Base-by-base conservation (phyloP, 2,888 invertebrate genomes). In the Vesta saturnalis region DNA sequence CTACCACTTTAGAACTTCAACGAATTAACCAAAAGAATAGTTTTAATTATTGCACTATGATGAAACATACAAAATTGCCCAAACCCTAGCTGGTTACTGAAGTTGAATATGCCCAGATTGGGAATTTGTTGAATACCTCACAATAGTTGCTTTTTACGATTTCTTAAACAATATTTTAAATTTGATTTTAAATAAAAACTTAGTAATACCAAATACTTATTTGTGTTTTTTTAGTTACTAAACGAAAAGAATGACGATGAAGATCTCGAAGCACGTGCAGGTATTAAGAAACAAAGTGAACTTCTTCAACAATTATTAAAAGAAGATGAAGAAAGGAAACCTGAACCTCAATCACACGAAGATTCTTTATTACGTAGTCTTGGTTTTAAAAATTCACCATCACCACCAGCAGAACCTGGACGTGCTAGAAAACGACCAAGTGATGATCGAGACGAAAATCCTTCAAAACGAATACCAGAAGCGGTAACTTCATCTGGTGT, bases 181-280 rank as follows among this genome's bases (percentile, higher is more conserved):
- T n/a, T n/a, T n/a, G n/a, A n/a, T n/a, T n/a, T n/a, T n/a, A n/a
- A n/a, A n/a, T n/a, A n/a, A n/a, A n/a, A n/a, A n/a, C n/a, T n/a
- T n/a, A n/a, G 39, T 39, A 30, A 39, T 39, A 12, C 12, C 19
- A n/a, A 19, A 10, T 47, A 47, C n/a, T n/a, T n/a, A 47, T 14
- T 5, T 23, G 16, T 58, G 15, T 57, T 73, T 72, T 83, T 83
- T 18, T 81, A 94, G 93, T 88, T 95, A 82, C 85, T 94, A 72
- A 94, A 94, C 80, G 93, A 94, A 73, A 93, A 92, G 83, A 91
- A 90, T 68, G 94, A 94, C 77, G 93, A 93, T 75, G 94, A 94
- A 75, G 90, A 90, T 72, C 87, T 89, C 67, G 92, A 91, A 71
- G 85, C 85, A 73, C 86, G 87, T 75, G 87, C 84, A 77, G 87